Percentiles rank a stretch among this genome's conserved stretches.
Conservation (phyloP, 2,797 vertebrate species). For the Pelochelys cantorii region DNA sequence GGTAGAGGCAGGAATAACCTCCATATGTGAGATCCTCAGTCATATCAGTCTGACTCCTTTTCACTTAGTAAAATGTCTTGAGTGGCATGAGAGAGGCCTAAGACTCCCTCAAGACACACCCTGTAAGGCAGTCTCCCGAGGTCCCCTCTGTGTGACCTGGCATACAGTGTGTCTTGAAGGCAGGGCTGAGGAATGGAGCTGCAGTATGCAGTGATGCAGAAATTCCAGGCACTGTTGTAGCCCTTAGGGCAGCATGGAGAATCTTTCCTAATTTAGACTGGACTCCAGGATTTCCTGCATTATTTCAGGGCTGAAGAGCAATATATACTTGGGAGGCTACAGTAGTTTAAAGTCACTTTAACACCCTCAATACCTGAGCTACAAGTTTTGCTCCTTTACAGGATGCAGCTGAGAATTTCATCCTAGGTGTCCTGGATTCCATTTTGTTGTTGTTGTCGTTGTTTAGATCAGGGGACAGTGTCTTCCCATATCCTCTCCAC, state of each 20-base stretch:
- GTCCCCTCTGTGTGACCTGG: fast-evolving
- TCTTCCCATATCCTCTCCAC: background rate
- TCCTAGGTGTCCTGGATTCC: fast-evolving
- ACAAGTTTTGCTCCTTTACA: background rate
- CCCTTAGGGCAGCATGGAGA: background rate
- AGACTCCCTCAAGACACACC: background rate
- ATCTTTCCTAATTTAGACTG: fast-evolving
- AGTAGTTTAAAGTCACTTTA: background rate
- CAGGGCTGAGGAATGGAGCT: background rate
- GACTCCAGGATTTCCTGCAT: background rate
- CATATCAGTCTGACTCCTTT: background rate
- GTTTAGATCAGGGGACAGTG: background rate
- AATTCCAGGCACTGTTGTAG: background rate
- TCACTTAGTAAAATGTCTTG: background rate
- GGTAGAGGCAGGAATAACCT: background rate
- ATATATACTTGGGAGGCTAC: background rate
- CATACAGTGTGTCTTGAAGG: fast-evolving
- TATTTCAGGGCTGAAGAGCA: background rate
- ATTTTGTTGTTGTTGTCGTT: background rate
- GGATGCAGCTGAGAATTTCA: background rate
- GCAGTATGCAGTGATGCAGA: background rate
- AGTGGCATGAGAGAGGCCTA: background rate
- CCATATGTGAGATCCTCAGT: background rate
- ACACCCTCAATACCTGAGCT: background rate
- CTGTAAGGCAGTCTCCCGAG: background rate